Conservation (phyloP, 2,113 vertebrate genomes). For the Triplophysa siluroides region DNA sequence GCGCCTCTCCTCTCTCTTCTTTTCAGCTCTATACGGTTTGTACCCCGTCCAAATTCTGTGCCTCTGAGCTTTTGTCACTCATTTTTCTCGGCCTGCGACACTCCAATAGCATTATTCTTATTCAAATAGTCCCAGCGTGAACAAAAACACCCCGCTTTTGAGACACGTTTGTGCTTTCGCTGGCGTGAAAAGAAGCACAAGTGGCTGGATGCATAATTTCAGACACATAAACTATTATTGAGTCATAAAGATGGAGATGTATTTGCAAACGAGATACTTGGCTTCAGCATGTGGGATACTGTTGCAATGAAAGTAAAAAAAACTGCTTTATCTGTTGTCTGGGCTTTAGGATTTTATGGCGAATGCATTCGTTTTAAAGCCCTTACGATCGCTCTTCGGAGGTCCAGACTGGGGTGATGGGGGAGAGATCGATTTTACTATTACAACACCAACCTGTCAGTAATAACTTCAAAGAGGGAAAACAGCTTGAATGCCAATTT, state of each 20-base stretch:
- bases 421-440: slow-evolving; percentile 63
- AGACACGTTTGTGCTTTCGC: slow-evolving; percentile 71
- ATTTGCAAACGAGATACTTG: background rate
- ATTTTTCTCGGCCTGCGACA: slow-evolving; percentile 95
- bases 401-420: slow-evolving; percentile 48
- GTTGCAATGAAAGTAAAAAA: background rate
- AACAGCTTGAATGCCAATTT: slow-evolving; percentile 62
- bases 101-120: slow-evolving; percentile 94
- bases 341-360: slow-evolving; percentile 21
- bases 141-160: slow-evolving; percentile 86
- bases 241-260: slow-evolving; percentile 17
- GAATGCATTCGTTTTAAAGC: slow-evolving; percentile 40
- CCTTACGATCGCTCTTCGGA: slow-evolving; percentile 37
- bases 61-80: slow-evolving; percentile 93
- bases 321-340: too few relatives aligned
- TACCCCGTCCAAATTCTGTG: slow-evolving; percentile 94
- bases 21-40: slow-evolving; percentile 95
- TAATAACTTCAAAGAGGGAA: slow-evolving; percentile 66
- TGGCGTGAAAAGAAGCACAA: slow-evolving; percentile 41
- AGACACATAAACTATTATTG: slow-evolving; percentile 16
- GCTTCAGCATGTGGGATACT: background rate
- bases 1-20: slow-evolving; percentile 82
- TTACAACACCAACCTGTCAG: slow-evolving; percentile 64
- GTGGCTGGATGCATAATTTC: slow-evolving; percentile 23
- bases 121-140: slow-evolving; percentile 96